Evolutionary conservation across 2,888 invertebrate genomes (phyloP).

Genomic region (Diplazon laetatorius): DNA sequence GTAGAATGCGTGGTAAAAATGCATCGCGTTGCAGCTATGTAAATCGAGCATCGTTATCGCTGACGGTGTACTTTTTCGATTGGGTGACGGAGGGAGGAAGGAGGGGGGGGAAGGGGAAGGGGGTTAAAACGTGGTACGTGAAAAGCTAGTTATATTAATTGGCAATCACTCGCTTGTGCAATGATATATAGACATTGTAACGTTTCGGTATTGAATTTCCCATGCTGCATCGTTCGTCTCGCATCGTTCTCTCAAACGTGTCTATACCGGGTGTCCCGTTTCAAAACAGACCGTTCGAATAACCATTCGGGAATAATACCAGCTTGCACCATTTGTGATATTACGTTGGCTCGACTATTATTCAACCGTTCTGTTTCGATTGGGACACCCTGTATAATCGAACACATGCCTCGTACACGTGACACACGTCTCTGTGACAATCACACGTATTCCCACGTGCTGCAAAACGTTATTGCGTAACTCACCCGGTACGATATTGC

Average conservation of each 20-base stretch:
- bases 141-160: conserved; percentile 41
- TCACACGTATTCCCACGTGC: conserved; percentile 19
- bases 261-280: not conserved
- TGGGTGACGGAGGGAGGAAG: no score
- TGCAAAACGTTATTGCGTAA: conserved; percentile 52
- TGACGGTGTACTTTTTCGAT: conserved; percentile 19
- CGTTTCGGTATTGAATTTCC: conserved; percentile 8
- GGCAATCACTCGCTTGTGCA: conserved; percentile 36
- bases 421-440: not conserved
- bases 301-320: no score
- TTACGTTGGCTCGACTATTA: no score
- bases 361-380: no score
- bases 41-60: conserved; percentile 16
- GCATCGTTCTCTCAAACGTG: not conserved
- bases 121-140: no score
- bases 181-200: conserved; percentile 12
- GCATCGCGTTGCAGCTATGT: not conserved
- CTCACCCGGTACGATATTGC: conserved; percentile 44
- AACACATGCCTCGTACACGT: not conserved
- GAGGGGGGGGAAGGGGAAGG: no score
- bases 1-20: not conserved
- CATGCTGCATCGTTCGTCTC: not conserved
- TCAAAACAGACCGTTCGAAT: not conserved
- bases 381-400: no score
- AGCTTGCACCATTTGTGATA: no score